These are phyloP conservation scores for Deilephila porcellus DNA, from an alignment of 2,888 invertebrate species.

Conservation along the genomic window DNA sequence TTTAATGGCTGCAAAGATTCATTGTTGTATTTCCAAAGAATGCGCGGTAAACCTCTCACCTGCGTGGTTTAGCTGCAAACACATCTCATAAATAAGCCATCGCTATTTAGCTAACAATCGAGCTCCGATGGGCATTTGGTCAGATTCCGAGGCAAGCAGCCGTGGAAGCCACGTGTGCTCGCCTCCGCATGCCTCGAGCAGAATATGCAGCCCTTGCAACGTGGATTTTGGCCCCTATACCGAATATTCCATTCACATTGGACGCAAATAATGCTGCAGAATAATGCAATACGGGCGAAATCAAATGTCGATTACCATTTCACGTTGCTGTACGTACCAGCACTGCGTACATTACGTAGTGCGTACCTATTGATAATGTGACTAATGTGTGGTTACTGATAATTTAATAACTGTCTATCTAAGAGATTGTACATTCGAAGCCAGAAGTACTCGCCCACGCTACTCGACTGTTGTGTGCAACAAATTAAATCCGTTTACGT, in stretches of 20 bases:
- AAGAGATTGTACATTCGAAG: conserved; percentile 19
- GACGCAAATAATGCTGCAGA: conserved; percentile 68
- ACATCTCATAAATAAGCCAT: conserved; percentile 76
- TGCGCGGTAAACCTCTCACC: conserved; percentile 26
- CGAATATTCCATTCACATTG: conserved; percentile 78
- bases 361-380: conserved; percentile 38
- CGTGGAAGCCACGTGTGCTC: conserved; percentile 80
- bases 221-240: conserved; percentile 78
- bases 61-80: conserved; percentile 47
- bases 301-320: conserved; percentile 60
- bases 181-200: conserved; percentile 76
- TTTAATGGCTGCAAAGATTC: not conserved
- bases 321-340: conserved; percentile 39
- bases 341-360: too few species aligned
- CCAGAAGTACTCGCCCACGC: conserved; percentile 2
- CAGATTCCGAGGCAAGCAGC: conserved; percentile 79
- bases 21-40: not conserved
- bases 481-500: conserved; percentile 20
- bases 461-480: not conserved
- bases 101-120: conserved; percentile 80
- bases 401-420: conserved; percentile 33
- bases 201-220: conserved; percentile 77
- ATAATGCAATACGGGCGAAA: conserved; percentile 64
- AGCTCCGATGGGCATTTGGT: conserved; percentile 81
- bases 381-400: conserved; percentile 50